phyloP scores from a whole-genome alignment of 2,113 vertebrate genomes.

The Oenanthe oenanthe region DNA sequence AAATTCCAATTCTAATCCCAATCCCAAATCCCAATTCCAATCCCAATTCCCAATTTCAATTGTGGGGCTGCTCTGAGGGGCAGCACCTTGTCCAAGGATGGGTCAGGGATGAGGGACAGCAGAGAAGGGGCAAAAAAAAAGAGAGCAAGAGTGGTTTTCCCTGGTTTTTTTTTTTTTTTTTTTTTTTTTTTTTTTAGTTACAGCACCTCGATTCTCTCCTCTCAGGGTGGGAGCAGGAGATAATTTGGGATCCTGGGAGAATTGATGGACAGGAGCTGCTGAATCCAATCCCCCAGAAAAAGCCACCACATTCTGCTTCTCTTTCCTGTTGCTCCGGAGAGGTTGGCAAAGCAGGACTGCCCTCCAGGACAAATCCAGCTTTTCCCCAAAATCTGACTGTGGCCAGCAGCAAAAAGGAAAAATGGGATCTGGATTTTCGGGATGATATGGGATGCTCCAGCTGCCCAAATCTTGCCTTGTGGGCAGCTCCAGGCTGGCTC shows the following conservation, averaged over 20 bases:
- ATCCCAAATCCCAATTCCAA: too few relatives aligned
- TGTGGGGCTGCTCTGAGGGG: background rate
- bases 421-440: background rate
- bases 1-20: too few relatives aligned
- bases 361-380: background rate
- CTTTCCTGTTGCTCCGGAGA: background rate
- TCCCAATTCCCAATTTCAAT: too few relatives aligned
- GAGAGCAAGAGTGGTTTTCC: background rate
- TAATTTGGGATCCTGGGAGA: background rate
- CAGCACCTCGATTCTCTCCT: background rate
- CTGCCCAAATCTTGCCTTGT: fast-evolving
- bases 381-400: background rate
- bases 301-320: fast-evolving
- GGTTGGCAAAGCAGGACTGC: background rate
- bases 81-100: fast-evolving
- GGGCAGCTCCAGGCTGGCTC: background rate
- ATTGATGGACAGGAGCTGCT: background rate
- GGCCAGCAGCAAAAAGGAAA: too few relatives aligned
- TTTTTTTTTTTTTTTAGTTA: background rate
- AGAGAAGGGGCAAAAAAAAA: fast-evolving
- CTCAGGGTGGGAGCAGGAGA: background rate
- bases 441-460: background rate
- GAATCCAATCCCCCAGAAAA: background rate
- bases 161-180: background rate
- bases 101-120: background rate